phyloP scores from a whole-genome alignment of 2,113 vertebrate genomes.

The Nanorana parkeri region DNA sequence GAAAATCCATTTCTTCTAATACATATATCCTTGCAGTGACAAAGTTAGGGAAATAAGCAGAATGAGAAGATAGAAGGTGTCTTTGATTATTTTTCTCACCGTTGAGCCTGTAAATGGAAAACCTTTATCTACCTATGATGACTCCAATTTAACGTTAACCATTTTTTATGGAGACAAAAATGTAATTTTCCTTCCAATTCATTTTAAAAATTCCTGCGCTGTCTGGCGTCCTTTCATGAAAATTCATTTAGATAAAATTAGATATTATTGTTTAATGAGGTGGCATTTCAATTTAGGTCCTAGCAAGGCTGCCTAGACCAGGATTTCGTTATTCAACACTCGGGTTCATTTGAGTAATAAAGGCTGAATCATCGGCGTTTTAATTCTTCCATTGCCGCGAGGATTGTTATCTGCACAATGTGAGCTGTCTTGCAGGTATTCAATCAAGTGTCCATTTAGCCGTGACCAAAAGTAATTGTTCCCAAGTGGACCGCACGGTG shows the following conservation, averaged over 20 bases:
- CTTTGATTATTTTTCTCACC: conserved; percentile 24
- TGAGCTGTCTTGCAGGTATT: conserved; percentile 97
- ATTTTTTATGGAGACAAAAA: conserved; percentile 61
- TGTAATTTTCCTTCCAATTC: conserved; percentile 75
- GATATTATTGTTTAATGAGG: conserved; percentile 89
- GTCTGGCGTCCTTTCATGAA: conserved; percentile 83
- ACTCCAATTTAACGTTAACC: conserved; percentile 56
- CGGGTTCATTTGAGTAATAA: conserved; percentile 99
- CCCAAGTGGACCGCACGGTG: conserved; percentile 97
- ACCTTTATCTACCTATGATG: conserved; percentile 43
- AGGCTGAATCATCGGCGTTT: conserved; percentile 98
- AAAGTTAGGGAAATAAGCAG: conserved; percentile 5
- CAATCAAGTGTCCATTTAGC: conserved; percentile 99
- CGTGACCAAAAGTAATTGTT: conserved; percentile 99
- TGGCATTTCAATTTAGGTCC: conserved; percentile 87
- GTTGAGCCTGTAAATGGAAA: conserved; percentile 44
- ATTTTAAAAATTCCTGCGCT: conserved; percentile 87
- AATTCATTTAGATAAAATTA: conserved; percentile 91
- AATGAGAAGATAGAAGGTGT: not conserved
- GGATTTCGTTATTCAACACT: conserved; percentile 89
- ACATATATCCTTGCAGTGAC: not conserved
- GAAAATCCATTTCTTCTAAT: no score
- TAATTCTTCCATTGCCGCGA: conserved; percentile 98
- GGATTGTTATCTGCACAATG: conserved; percentile 99
- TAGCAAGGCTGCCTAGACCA: conserved; percentile 79